Evolutionary conservation across 2,113 vertebrate genomes (phyloP).

Genomic region (Meleagris gallopavo): DNA sequence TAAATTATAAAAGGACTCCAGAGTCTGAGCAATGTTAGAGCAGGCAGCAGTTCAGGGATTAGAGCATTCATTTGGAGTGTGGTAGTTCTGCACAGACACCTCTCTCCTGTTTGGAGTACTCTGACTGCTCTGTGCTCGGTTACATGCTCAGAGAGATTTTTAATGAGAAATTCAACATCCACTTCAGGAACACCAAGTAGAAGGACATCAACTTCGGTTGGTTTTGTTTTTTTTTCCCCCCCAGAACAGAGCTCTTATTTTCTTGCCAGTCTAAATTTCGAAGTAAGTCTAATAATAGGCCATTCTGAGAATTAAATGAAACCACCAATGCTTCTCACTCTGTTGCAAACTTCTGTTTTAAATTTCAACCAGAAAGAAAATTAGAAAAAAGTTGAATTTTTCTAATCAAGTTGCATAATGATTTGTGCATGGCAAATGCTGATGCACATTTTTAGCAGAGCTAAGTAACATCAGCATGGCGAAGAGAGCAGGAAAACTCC

Average conservation of each 20-base stretch:
- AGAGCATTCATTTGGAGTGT: neutral
- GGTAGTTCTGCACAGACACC: neutral
- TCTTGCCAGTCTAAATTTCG: neutral
- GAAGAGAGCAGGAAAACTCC: neutral
- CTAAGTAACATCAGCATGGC: slow-evolving; percentile 7
- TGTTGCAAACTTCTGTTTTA: neutral
- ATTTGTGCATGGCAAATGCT: neutral
- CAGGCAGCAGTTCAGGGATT: neutral
- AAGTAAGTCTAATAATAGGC: neutral
- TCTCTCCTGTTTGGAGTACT: neutral
- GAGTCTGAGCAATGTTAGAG: neutral
- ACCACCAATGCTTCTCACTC: neutral
- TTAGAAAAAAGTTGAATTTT: slow-evolving; percentile 28
- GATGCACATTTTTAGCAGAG: neutral
- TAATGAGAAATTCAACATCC: slow-evolving; percentile 24
- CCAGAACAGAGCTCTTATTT: neutral
- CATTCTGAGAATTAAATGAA: slow-evolving; percentile 19
- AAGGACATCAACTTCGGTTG: neutral
- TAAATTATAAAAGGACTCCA: neutral
- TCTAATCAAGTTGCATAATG: slow-evolving; percentile 30
- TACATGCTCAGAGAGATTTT: neutral
- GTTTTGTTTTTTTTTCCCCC: neutral
- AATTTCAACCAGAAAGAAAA: neutral
- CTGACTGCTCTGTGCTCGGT: neutral
- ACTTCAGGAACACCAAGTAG: slow-evolving; percentile 1